Evolutionary conservation across 2,888 invertebrate genomes (phyloP).

Genomic region (Tridacna gigas): DNA sequence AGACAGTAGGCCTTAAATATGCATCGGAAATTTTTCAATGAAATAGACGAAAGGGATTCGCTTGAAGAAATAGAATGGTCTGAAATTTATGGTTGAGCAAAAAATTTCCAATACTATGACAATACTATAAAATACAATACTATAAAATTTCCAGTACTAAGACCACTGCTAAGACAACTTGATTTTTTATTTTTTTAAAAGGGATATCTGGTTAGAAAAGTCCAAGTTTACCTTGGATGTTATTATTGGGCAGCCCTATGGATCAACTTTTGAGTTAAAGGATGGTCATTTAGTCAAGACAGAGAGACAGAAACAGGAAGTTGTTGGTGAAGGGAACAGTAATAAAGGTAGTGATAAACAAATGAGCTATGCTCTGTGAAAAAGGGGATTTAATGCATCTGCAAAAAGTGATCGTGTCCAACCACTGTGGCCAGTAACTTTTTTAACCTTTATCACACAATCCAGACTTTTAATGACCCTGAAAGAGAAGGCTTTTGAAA

Average conservation of each 20-base stretch:
- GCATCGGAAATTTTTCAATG: no score
- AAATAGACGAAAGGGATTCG: no score
- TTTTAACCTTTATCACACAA: no score
- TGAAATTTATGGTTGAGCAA: no score
- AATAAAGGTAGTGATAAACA: slow-evolving; percentile 7
- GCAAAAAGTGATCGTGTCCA: not conserved
- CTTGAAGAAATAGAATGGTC: no score
- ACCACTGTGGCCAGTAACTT: not conserved
- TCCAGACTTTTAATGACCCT: no score
- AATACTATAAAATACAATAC: no score
- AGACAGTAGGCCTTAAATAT: no score
- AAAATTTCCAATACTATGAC: no score
- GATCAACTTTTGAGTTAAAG: slow-evolving; percentile 79
- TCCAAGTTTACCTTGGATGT: slow-evolving; percentile 78
- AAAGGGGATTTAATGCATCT: no score
- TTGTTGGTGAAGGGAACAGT: not conserved
- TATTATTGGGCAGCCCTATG: slow-evolving; percentile 80
- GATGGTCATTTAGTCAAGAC: slow-evolving; percentile 76
- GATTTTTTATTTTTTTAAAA: slow-evolving; percentile 41
- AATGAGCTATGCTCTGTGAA: not conserved
- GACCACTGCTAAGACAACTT: not conserved
- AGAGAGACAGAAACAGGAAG: slow-evolving; percentile 31
- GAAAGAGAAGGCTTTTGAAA: no score
- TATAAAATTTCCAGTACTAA: no score
- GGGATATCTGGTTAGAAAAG: slow-evolving; percentile 77